Evolutionary conservation across 2,888 invertebrate genomes (phyloP).

Genomic region (Molorchus minor): DNA sequence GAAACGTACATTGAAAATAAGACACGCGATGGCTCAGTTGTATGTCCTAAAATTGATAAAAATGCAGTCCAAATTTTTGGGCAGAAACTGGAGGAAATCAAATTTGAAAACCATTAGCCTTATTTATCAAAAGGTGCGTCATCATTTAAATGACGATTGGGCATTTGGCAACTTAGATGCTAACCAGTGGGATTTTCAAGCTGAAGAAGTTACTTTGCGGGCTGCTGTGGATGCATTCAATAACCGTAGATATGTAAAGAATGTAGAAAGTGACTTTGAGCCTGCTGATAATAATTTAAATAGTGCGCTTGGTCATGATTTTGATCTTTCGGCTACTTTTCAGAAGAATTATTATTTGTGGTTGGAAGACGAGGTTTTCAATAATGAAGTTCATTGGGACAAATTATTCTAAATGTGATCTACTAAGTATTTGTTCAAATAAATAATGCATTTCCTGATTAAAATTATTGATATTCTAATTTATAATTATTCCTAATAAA

Average conservation of each 20-base stretch:
- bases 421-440: no score
- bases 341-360: constrained; percentile 93
- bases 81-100: constrained; percentile 98
- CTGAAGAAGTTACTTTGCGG: constrained; percentile 94
- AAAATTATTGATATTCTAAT: no score
- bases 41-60: constrained; percentile 97
- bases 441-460: no score
- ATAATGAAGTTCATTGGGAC: constrained; percentile 85
- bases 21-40: constrained; percentile 96
- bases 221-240: constrained; percentile 97
- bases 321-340: constrained; percentile 91
- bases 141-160: constrained; percentile 99
- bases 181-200: constrained; percentile 97
- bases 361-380: constrained; percentile 97
- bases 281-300: constrained; percentile 83
- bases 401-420: constrained; percentile 63
- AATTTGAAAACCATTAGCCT: constrained; percentile 99
- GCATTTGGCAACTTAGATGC: constrained; percentile 99
- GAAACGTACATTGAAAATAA: constrained; percentile 93
- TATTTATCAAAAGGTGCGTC: constrained; percentile 96
- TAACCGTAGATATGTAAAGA: constrained; percentile 78
- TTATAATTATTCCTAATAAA: no score
- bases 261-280: constrained; percentile 65
- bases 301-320: constrained; percentile 76
- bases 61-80: constrained; percentile 99